Base-by-base conservation (phyloP, 1,140 invertebrate species). In the Heliconius eleuchia region DNA sequence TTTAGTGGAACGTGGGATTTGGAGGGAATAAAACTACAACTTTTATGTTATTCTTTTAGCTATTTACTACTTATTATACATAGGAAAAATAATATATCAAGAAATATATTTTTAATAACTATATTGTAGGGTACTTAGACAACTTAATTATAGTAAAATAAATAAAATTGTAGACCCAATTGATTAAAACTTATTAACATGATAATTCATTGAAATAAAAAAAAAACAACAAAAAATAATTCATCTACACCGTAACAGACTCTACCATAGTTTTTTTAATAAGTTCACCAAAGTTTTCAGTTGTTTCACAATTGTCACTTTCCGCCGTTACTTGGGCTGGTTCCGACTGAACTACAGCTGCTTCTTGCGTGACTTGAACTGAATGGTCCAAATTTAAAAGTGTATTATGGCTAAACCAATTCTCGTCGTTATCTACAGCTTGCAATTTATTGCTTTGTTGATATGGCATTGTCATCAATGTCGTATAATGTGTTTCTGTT, bases 251-350 rank as follows among this genome's bases (percentile, higher is more conserved):
- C 86, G 97, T 97, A 79, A 98, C 98, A 86, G 97, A 98, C 94
- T 98, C 98, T 85, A 98, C 97, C 95, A 98, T 98, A 50, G 97
- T 97, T 94, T 98, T 98, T 93, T 98, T 98, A 82, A 98, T 98
- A 80, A 98, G 98, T 95, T 98, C 98, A 57, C 97, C 98, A 91
- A 98, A 98, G 92, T 98, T 98, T 87, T 98, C 97, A 73, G 94
- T 92, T 42, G 88, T 80, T 42, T 93, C 92, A 46, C 83, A 73
- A 60, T 84, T 74, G 76, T 86, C 87, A 83, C 73, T 80, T 80
- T 90, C 87, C 6, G 83, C 80, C 34, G 80, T 57, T 6, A 82
- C 50, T 71, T 80, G 87, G 5, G 82, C 74, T 37, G 85, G 73
- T n/a, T 85, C 96, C 19, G 95, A 91, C 84, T 96, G 96, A 73